A percentile compares a stretch with the other conserved stretches of the same genome.
These are phyloP conservation scores for Punctoribates punctum DNA, from an alignment of 2,888 invertebrate species.

Conservation along the genomic window DNA sequence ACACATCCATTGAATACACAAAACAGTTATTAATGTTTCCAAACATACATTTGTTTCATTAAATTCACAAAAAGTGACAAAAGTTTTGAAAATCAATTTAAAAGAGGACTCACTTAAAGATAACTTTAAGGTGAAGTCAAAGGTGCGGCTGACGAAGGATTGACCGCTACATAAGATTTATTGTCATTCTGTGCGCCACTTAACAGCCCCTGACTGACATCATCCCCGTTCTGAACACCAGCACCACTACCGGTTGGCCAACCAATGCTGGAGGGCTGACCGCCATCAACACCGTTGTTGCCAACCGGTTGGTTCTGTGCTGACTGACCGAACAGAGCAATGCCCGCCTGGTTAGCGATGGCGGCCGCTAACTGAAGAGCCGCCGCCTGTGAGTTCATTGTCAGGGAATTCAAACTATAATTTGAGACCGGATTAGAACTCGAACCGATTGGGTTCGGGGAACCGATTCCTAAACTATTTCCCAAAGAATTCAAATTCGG, in stretches of 20 bases:
- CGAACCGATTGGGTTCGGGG: not conserved
- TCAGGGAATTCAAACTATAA: not conserved
- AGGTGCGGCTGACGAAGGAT: constrained; percentile 1
- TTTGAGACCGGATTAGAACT: not conserved
- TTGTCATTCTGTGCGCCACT: not conserved
- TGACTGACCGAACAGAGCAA: constrained; percentile 20
- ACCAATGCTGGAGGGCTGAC: constrained; percentile 1
- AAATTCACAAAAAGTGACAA: not conserved
- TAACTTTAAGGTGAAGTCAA: constrained; percentile 11
- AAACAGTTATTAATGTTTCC: not conserved
- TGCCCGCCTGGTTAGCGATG: constrained; percentile 21
- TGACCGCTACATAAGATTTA: not conserved
- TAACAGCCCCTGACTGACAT: constrained; percentile 10
- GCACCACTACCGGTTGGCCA: constrained; percentile 31
- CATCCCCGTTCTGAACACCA: not conserved
- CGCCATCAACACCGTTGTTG: not conserved
- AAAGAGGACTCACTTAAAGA: not conserved
- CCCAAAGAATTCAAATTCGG: constrained; percentile 52
- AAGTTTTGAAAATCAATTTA: not conserved
- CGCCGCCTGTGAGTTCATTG: constrained; percentile 21
- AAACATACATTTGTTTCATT: constrained; percentile 7
- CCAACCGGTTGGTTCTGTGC: not conserved
- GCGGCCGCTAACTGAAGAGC: constrained; percentile 34
- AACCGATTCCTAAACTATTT: constrained; percentile 50
- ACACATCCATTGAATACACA: constrained; percentile 5